Conservation (phyloP, 2,113 vertebrate genomes). For the Entomyzon cyanotis region DNA sequence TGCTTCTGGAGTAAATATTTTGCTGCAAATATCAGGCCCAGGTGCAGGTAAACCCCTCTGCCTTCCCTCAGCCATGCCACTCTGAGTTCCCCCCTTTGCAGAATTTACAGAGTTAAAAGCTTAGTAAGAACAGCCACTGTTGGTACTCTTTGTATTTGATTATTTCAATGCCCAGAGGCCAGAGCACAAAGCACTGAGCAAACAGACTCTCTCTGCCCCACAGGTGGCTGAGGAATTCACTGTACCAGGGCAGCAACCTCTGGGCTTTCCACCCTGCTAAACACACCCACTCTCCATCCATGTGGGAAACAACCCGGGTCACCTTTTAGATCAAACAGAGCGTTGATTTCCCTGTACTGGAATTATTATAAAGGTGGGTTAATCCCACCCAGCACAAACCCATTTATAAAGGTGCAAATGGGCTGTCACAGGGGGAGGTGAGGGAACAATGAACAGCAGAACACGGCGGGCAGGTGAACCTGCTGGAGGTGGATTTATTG, state of each 20-base stretch:
- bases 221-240: background rate
- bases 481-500: background rate
- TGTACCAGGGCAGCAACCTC: background rate
- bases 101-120: background rate
- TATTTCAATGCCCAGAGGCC: background rate
- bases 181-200: conserved; percentile 11
- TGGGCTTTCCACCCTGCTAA: conserved; percentile 22
- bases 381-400: background rate
- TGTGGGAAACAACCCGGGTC: background rate
- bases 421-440: background rate
- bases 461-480: background rate
- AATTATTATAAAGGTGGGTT: background rate
- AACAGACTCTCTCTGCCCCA: background rate
- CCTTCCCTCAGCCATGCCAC: background rate
- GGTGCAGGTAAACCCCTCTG: background rate
- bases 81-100: background rate
- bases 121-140: background rate
- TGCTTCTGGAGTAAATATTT: background rate
- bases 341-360: background rate
- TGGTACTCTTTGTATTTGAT: background rate
- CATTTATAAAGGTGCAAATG: background rate
- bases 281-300: background rate
- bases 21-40: background rate
- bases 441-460: conserved; percentile 7
- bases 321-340: background rate